These are phyloP conservation scores for Gobio occitaniae DNA, from an alignment of 2,797 vertebrate species.

Conservation along the genomic window DNA sequence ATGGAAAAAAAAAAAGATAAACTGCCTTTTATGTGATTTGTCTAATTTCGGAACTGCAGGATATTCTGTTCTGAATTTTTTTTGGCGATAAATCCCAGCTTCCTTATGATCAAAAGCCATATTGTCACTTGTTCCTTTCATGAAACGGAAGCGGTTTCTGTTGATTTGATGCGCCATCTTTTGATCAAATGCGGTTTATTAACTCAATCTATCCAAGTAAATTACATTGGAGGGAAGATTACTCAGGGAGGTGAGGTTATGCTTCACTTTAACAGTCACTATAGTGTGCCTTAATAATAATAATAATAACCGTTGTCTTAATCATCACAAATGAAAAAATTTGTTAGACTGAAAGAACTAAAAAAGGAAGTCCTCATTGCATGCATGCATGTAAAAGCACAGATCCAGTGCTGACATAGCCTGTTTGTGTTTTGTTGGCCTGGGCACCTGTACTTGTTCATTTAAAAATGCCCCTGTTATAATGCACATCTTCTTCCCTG, in stretches of 20 bases:
- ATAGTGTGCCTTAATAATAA: background rate
- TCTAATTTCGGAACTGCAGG: background rate
- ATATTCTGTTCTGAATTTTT: background rate
- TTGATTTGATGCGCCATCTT: background rate
- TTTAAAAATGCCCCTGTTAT: constrained; percentile 26
- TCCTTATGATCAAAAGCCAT: background rate
- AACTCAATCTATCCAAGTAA: background rate
- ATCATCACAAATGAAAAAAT: background rate
- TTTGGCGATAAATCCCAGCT: background rate
- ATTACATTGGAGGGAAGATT: background rate
- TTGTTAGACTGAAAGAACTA: background rate
- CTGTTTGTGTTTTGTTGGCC: constrained; percentile 26
- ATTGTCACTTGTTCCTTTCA: background rate
- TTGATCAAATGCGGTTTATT: background rate
- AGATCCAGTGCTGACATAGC: constrained; percentile 23
- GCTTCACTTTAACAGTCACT: background rate
- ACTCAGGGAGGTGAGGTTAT: background rate
- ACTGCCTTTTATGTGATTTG: background rate
- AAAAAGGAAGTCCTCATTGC: background rate
- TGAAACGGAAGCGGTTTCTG: background rate
- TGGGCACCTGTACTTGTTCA: background rate
- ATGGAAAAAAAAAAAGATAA: background rate
- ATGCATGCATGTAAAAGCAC: background rate
- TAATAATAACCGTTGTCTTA: background rate
- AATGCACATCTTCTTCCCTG: constrained; percentile 34